Conservation (phyloP, 2,797 vertebrate species). For the Poeciliopsis gracilis region DNA sequence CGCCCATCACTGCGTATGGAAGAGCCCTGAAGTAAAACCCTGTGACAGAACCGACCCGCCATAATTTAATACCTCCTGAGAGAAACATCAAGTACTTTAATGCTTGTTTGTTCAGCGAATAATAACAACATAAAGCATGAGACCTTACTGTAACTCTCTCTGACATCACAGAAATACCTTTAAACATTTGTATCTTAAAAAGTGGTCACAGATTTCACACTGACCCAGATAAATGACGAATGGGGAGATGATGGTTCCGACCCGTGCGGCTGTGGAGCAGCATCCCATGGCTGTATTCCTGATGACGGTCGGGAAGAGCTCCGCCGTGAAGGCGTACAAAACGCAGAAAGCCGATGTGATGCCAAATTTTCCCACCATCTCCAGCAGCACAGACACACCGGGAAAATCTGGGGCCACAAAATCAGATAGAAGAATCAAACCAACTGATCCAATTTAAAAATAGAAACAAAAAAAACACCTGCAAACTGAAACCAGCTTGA, state of each 20-base stretch:
- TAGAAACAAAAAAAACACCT: background rate
- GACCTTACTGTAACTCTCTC: background rate
- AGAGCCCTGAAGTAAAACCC: slow-evolving; percentile 84
- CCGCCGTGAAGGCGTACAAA: slow-evolving; percentile 87
- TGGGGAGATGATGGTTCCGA: slow-evolving; percentile 87
- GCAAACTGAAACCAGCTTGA: background rate
- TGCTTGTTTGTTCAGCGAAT: background rate
- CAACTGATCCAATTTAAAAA: background rate
- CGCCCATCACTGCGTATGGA: slow-evolving; percentile 90
- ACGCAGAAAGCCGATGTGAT: slow-evolving; percentile 87
- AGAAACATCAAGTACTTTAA: background rate
- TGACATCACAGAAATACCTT: background rate
- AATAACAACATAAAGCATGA: background rate
- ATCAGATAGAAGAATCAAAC: background rate
- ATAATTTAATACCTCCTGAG: background rate
- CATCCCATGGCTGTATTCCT: slow-evolving; percentile 90
- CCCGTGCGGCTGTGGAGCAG: slow-evolving; percentile 87
- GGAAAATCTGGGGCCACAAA: slow-evolving; percentile 34
- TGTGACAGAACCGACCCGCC: slow-evolving; percentile 35
- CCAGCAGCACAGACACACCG: slow-evolving; percentile 50
- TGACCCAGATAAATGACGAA: slow-evolving; percentile 89
- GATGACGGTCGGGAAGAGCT: slow-evolving; percentile 90
- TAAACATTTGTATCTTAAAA: background rate
- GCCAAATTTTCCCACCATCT: slow-evolving; percentile 89
- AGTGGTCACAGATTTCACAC: background rate